Evolutionary conservation across 1,140 invertebrate species (phyloP), one percentile per base, ranked within the genome.

Genomic region (Sarcophaga peregrina): DNA sequence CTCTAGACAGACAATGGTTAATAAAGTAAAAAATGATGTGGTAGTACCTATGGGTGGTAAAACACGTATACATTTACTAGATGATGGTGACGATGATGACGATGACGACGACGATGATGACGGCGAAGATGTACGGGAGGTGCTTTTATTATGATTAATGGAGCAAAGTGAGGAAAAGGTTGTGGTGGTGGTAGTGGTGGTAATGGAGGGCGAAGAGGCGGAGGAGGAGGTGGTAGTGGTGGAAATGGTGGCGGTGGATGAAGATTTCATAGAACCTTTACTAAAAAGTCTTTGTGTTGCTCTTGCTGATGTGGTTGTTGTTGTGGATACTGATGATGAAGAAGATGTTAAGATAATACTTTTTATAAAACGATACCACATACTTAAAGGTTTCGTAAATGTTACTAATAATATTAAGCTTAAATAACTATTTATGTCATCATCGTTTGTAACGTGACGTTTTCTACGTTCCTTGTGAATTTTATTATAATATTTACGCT

Each of bases 1-100:
- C 92, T 96, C 95, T 86, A 96, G 93, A 91, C 94, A 95, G 85
- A 95, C 92, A 88, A 96, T 92, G 86, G 95, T 92, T 85, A 96
- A 92, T 86, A 96, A 92, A 85, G 93, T 94, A 82, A 94, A 91
- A 86, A 93, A 93, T 81, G 94, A 94, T 85, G 93, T 93, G 84
- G 62, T 68, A 20, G 92, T 85, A 46, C 89, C 88, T 83, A 91
- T 86, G 47, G 87, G 88, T 75, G 91, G 90, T 68, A 91, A 86
- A 13, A 87, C 85, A 76, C 87, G 83, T 25, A 81, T 78, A 58
- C 85, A 83, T 83, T 86, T 86, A 78, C 84, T 89, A 46, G n/a
- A 73, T 75, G 82, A 52, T 68, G 78, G 46, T 13, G 45, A 48
- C 8, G 62, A 48, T 9, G 54, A 47, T 7, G 76, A 72, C n/a